Base-by-base conservation (phyloP, 2,888 invertebrate genomes). In the Meliscaeva auricollis region DNA sequence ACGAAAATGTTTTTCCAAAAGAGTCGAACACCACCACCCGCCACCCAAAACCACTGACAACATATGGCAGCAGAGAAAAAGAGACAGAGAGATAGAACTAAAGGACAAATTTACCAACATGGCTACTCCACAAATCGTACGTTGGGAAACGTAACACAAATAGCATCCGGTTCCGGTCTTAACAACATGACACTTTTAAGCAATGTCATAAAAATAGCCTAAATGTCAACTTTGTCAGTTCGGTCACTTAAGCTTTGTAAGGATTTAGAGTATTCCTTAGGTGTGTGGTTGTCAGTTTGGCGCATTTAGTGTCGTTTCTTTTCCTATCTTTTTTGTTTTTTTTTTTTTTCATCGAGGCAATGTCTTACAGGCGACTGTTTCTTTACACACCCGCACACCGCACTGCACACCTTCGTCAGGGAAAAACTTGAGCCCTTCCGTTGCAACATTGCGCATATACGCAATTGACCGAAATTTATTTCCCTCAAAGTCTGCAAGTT, bases 101-200 rank as follows among this genome's bases (percentile, higher is more conserved):
- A 3, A 62, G 38, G 75, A 68, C 66, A 79, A 79, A 79, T 79
- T 84, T 79, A 79, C 66, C 75, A 72, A 46, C 66, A 48, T 60
- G 68, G 48, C 70, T 68, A 84, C 84, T 84, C 72, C 72, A 79
- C 79, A 84, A 84, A 84, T 84, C 79, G 84, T 79, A 84, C 70
- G 84, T 68, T 84, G 84, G 84, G 75, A 84, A 84, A 84, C 84
- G 84, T 84, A 79, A 79, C 84, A 84, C 84, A 84, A 84, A 84
- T 84, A 84, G 84, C 75, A 79, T 84, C 84, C 84, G 84, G 84
- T 84, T 84, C 84, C 84, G 84, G 84, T 76, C 75, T 79, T 84
- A 79, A 84, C 79, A 84, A 84, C 84, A 84, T 84, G 84, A 84
- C 84, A 84, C 84, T 84, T 76, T 79, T 79, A 84, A 79, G 75